Conservation (phyloP, 2,113 vertebrate species). For the Heloderma charlesbogerti region DNA sequence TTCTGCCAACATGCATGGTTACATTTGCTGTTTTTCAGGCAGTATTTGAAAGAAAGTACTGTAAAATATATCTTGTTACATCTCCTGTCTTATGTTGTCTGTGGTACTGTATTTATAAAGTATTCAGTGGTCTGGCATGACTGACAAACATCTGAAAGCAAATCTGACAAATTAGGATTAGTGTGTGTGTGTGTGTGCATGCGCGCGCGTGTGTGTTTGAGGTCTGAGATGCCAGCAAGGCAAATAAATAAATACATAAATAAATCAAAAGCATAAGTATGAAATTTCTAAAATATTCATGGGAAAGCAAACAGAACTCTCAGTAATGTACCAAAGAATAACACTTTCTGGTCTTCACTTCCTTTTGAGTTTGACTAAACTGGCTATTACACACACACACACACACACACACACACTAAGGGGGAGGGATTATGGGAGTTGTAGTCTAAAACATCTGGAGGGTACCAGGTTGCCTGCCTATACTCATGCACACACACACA, state of each 20-base stretch:
- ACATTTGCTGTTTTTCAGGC: not conserved
- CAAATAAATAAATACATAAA: slow-evolving; percentile 44
- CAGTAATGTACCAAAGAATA: slow-evolving; percentile 55
- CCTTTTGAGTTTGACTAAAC: slow-evolving; percentile 30
- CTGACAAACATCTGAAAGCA: slow-evolving; percentile 65
- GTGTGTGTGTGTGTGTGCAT: slow-evolving; percentile 63
- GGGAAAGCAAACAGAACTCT: slow-evolving; percentile 63
- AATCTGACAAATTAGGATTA: slow-evolving; percentile 62
- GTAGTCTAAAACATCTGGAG: too few relatives aligned
- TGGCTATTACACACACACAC: not conserved
- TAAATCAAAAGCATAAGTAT: not conserved
- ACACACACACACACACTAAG: too few relatives aligned
- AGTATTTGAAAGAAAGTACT: slow-evolving; percentile 32
- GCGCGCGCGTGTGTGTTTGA: too few relatives aligned
- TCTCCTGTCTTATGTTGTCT: slow-evolving; percentile 50
- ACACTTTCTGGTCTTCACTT: not conserved
- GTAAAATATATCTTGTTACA: slow-evolving; percentile 48
- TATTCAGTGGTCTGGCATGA: slow-evolving; percentile 51
- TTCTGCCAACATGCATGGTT: not conserved
- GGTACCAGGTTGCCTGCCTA: too few relatives aligned
- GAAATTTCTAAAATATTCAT: slow-evolving; percentile 61
- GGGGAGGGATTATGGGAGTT: too few relatives aligned
- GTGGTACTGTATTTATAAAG: slow-evolving; percentile 57
- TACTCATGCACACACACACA: too few relatives aligned
- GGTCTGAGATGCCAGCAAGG: slow-evolving; percentile 67